A percentile compares a stretch with the other conserved stretches of the same genome.
Conservation (phyloP, 2,888 invertebrate species). For the Cosmia trapezina region DNA sequence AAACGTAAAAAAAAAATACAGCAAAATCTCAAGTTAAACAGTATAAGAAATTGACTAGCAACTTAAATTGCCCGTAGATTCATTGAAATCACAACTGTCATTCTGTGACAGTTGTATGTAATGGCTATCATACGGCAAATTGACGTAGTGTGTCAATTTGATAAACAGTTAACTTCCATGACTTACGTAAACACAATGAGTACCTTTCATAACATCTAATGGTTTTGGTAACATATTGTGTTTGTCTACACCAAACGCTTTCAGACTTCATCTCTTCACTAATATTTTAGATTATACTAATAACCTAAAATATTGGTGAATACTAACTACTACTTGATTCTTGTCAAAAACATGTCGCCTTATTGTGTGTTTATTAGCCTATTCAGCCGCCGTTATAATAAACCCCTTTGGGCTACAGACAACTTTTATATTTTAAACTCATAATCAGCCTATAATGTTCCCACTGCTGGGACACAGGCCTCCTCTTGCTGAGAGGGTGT, state of each 20-base stretch:
- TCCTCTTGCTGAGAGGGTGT: too few species aligned
- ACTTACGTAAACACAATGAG: neutral
- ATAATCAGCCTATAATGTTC: too few species aligned
- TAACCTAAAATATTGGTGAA: constrained; percentile 4
- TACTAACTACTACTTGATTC: neutral
- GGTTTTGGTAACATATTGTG: neutral
- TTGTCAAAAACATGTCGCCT: neutral
- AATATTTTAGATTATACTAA: neutral
- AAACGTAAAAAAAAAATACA: too few species aligned
- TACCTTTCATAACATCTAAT: neutral
- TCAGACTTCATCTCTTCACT: too few species aligned
- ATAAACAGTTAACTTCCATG: neutral
- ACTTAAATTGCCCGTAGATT: neutral
- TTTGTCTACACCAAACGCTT: too few species aligned
- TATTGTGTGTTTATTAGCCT: neutral
- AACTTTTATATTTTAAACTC: neutral
- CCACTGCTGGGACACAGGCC: too few species aligned
- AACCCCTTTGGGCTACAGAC: neutral
- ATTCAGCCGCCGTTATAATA: neutral
- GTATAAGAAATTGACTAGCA: too few species aligned
- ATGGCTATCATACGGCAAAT: neutral
- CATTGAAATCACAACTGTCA: too few species aligned
- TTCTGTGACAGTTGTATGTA: neutral
- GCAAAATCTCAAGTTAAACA: too few species aligned
- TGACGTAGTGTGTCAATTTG: too few species aligned